Evolutionary conservation across 2,888 invertebrate species (phyloP).

Genomic region (Philonicus albiceps): DNA sequence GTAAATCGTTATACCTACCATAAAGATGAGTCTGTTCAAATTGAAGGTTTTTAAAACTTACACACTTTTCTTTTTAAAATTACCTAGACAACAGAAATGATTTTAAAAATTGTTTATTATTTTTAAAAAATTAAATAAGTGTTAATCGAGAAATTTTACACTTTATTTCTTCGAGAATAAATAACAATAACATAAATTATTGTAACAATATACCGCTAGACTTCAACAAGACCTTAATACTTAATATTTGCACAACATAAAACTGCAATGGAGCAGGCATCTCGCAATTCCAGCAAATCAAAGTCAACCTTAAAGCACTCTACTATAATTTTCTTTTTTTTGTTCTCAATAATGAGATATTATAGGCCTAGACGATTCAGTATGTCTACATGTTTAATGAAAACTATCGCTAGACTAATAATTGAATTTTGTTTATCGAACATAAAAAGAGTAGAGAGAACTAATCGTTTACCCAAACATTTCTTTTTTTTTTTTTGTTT

Average conservation of each 20-base stretch:
- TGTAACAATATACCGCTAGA: neutral
- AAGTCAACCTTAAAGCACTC: neutral
- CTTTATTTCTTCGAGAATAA: conserved; percentile 16
- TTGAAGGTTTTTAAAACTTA: too few species aligned
- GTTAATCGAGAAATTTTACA: neutral
- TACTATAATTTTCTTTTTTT: neutral
- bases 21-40: too few species aligned
- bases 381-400: neutral
- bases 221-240: conserved; percentile 18
- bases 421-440: conserved; percentile 5
- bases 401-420: conserved; percentile 21
- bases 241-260: conserved; percentile 13
- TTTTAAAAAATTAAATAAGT: neutral
- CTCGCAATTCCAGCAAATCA: conserved; percentile 8
- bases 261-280: conserved; percentile 1
- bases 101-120: too few species aligned
- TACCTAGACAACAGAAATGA: too few species aligned
- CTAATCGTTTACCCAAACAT: neutral
- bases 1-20: too few species aligned
- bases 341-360: neutral
- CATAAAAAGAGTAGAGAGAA: neutral
- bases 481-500: neutral
- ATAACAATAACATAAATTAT: conserved; percentile 31
- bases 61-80: too few species aligned
- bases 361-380: conserved; percentile 17